These are phyloP conservation scores for cat (Felis catus) DNA, from an alignment of 2,113 vertebrate species.

Conservation along the genomic window DNA sequence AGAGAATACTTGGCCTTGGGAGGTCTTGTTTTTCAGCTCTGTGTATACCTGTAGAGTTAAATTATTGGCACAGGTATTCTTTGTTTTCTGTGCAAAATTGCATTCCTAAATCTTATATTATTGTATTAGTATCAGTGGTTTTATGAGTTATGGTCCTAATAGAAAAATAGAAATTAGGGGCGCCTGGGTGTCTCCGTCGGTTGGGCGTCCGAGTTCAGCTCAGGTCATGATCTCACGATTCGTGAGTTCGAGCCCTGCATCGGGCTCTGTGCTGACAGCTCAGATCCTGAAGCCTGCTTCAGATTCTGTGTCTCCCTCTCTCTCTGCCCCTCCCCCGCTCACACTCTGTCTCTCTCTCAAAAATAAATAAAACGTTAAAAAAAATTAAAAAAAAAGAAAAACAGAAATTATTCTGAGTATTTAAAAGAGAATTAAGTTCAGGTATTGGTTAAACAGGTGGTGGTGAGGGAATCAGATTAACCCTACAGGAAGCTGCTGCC, in stretches of 20 bases:
- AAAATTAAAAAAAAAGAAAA: not conserved
- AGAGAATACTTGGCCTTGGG: not conserved
- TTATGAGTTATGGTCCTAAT: not conserved
- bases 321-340: too few species aligned
- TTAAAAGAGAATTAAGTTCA: not conserved
- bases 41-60: not conserved
- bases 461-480: not conserved
- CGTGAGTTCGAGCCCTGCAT: too few species aligned
- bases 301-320: too few species aligned
- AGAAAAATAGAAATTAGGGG: not conserved
- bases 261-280: too few species aligned
- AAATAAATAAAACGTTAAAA: too few species aligned
- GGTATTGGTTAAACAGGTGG: not conserved
- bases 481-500: not conserved
- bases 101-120: not conserved
- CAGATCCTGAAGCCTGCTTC: too few species aligned
- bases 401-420: not conserved
- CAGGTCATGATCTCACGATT: too few species aligned
- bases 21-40: not conserved
- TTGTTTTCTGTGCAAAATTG: not conserved
- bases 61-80: not conserved
- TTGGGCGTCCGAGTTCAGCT: too few species aligned
- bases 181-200: too few species aligned
- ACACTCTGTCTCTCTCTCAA: too few species aligned
- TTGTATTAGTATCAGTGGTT: not conserved